Conservation (phyloP, 2,888 invertebrate species). For the Drosophila picticornis region DNA sequence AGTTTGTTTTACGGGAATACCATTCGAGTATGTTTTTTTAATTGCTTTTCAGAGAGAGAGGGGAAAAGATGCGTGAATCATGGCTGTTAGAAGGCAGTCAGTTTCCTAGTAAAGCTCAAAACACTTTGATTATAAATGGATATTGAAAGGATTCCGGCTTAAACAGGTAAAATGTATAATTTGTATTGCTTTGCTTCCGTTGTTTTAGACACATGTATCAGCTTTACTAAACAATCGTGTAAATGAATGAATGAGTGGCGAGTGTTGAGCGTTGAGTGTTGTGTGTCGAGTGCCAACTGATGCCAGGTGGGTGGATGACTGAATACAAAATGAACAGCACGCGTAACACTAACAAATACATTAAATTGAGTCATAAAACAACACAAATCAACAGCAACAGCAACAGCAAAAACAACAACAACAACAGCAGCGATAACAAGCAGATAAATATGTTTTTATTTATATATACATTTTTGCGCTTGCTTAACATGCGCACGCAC, state of each 20-base stretch:
- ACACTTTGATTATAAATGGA: slow-evolving; percentile 31
- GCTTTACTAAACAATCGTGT: slow-evolving; percentile 36
- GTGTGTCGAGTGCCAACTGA: not conserved
- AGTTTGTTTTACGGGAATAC: slow-evolving; percentile 21
- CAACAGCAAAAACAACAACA: slow-evolving; percentile 19
- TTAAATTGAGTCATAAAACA: slow-evolving; percentile 76
- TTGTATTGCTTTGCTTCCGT: slow-evolving; percentile 42
- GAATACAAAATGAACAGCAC: slow-evolving; percentile 59
- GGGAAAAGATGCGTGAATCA: slow-evolving; percentile 31
- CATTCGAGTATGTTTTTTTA: not conserved
- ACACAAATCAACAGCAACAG: slow-evolving; percentile 45
- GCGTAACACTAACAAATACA: slow-evolving; percentile 64
- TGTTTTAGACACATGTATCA: slow-evolving; percentile 39
- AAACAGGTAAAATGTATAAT: slow-evolving; percentile 26
- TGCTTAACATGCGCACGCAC: slow-evolving; percentile 63
- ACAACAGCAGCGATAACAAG: slow-evolving; percentile 48
- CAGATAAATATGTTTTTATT: slow-evolving; percentile 67
- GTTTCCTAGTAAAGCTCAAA: slow-evolving; percentile 28
- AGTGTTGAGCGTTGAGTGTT: slow-evolving; percentile 16
- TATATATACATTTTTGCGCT: slow-evolving; percentile 19
- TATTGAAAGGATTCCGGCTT: slow-evolving; percentile 41
- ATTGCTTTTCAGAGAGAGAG: not conserved
- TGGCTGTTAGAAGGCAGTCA: slow-evolving; percentile 20
- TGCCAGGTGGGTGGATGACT: slow-evolving; percentile 55
- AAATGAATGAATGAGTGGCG: slow-evolving; percentile 28